Percentiles rank a stretch among this genome's conserved stretches.
phyloP scores from a whole-genome alignment of 1,140 invertebrate species.

The Drosophila eugracilis region DNA sequence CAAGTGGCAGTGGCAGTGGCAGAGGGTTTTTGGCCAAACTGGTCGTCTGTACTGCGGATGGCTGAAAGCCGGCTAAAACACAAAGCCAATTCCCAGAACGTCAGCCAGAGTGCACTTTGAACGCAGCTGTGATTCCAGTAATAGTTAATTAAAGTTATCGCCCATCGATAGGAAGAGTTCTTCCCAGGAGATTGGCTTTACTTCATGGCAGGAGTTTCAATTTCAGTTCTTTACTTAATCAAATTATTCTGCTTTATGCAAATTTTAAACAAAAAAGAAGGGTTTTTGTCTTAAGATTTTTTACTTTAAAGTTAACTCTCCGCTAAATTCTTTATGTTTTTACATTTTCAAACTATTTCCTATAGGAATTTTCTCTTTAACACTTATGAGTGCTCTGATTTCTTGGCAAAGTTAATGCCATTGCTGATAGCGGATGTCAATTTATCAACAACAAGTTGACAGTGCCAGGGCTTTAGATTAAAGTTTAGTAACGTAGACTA shows the following conservation, averaged over 20 bases:
- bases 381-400: not conserved
- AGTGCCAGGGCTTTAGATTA: conserved; percentile 5
- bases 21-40: not conserved
- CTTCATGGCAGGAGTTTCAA: not conserved
- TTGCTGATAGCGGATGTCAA: conserved; percentile 6
- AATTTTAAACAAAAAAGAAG: no score
- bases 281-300: no score
- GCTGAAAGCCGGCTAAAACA: conserved; percentile 11
- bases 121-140: conserved; percentile 30
- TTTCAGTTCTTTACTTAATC: not conserved
- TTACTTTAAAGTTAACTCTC: no score
- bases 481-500: not conserved
- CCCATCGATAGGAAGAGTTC: not conserved
- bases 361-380: no score
- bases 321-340: no score
- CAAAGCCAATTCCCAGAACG: conserved; percentile 26
- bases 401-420: not conserved
- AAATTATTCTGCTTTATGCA: not conserved
- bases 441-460: not conserved
- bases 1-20: not conserved
- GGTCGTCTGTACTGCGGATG: not conserved
- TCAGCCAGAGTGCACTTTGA: conserved; percentile 29
- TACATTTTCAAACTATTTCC: no score
- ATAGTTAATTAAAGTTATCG: conserved; percentile 34
- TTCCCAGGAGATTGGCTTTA: not conserved